Evolutionary conservation across 2,113 vertebrate genomes (phyloP), one percentile per base, ranked within the genome.

Genomic region (Dissostichus mawsoni): DNA sequence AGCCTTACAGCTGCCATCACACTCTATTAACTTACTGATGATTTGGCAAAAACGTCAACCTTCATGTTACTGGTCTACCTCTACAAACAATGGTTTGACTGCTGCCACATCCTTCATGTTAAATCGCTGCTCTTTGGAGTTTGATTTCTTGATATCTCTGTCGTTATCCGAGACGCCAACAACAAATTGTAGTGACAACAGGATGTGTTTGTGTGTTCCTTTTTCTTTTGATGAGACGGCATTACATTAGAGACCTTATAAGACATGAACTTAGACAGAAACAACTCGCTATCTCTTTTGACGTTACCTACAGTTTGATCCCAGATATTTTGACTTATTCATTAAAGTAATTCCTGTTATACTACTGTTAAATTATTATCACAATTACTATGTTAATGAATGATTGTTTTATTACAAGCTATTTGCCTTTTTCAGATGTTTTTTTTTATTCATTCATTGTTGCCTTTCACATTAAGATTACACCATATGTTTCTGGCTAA

Each of bases 1-100:
- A 67, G 77, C 71, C 64, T 77, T 72, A 70, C 76, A 88, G 83
- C 82, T 88, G 84, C 87, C 76, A 65, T 88, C 79, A 69, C 47
- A 63, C 71, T 83, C 69, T 75, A 67, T 88, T 82, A 68, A 84
- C 76, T 86, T 80, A 11, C 71, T 52, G 55, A 79, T 55, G 71
- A 78, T 80, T 68, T 51, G 41, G 52, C 59, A 66, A 68, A 79
- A 77, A 76, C 25, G 48, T 61, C 59, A 84, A 44, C 56, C 51
- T 83, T 87, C 20, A 70, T 81, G 69, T 81, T 62, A 16, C 44
- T 44, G 59, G 33, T 69, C 71, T 70, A 58, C 57, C 20, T 76
- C 78, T 51, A 45, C 25, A 74, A 84, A 90, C 74, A 25, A 64
- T 50, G 58, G 70, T 55, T 67, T 74, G 36, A 11, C 63, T 29